Conservation (phyloP, 2,888 invertebrate species). For the Chesias legatella region DNA sequence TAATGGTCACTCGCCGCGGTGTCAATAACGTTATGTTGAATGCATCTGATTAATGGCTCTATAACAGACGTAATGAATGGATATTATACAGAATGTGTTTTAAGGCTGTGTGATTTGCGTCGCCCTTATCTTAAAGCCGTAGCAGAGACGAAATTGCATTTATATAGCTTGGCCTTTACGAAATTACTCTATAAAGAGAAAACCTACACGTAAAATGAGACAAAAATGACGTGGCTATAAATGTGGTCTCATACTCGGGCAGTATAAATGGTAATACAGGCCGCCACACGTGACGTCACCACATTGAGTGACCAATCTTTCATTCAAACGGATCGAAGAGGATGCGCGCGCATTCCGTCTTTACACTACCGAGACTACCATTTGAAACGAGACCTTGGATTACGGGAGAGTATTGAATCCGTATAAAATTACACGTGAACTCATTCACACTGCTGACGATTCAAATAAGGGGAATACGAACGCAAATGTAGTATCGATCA, state of each 20-base stretch:
- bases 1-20: too few relatives aligned
- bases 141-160: too few relatives aligned
- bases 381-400: slow-evolving; percentile 39
- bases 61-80: too few relatives aligned
- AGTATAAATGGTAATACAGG: slow-evolving; percentile 22
- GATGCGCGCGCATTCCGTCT: slow-evolving; percentile 64
- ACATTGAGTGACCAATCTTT: slow-evolving; percentile 57
- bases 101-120: too few relatives aligned
- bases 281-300: slow-evolving; percentile 39
- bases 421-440: slow-evolving; percentile 4
- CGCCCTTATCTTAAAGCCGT: too few relatives aligned
- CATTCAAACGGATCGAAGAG: slow-evolving; percentile 74
- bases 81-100: too few relatives aligned
- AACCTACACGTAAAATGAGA: slow-evolving; percentile 1
- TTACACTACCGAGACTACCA: slow-evolving; percentile 25
- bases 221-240: slow-evolving; percentile 9
- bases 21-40: too few relatives aligned
- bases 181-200: too few relatives aligned
- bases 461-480: too few relatives aligned
- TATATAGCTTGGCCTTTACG: too few relatives aligned
- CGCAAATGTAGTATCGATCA: too few relatives aligned
- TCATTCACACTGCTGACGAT: neutral
- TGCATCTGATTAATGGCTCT: too few relatives aligned
- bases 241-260: slow-evolving; percentile 12
- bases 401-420: slow-evolving; percentile 22